Percentiles rank a stretch among this genome's conserved stretches.
These are phyloP conservation scores for Dicroscelio sp. DNA, from an alignment of 2,888 invertebrate genomes.

Conservation along the genomic window DNA sequence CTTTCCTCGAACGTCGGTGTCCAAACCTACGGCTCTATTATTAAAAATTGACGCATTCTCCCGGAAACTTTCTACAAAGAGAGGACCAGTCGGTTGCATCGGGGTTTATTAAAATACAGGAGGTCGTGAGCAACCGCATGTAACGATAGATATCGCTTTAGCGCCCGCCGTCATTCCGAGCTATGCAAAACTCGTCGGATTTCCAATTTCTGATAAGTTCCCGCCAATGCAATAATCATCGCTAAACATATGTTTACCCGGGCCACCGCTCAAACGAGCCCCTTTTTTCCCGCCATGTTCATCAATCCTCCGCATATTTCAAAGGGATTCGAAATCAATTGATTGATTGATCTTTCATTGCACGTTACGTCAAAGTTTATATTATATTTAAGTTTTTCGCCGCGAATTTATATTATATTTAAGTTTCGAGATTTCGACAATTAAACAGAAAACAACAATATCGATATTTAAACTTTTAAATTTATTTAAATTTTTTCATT, in stretches of 20 bases:
- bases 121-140: constrained; percentile 79
- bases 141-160: constrained; percentile 76
- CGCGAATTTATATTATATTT: constrained; percentile 10
- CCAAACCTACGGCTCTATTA: constrained; percentile 91
- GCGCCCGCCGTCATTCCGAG: constrained; percentile 40
- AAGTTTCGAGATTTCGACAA: background rate
- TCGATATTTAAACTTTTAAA: no score
- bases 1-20: constrained; percentile 87
- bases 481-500: no score
- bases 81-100: constrained; percentile 89
- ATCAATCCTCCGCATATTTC: background rate
- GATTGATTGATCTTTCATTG: constrained; percentile 40
- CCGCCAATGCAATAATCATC: constrained; percentile 26
- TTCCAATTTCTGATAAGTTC: constrained; percentile 77
- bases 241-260: constrained; percentile 44
- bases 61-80: constrained; percentile 91
- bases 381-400: constrained; percentile 24
- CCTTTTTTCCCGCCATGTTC: background rate
- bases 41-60: constrained; percentile 91
- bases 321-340: constrained; percentile 24
- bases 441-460: no score
- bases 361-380: constrained; percentile 49
- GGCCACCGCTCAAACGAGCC: background rate
- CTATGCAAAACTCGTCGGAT: constrained; percentile 67
- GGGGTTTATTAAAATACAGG: constrained; percentile 91